These are phyloP conservation scores for Podocnemis expansa DNA, from an alignment of 2,113 vertebrate species.

Conservation along the genomic window DNA sequence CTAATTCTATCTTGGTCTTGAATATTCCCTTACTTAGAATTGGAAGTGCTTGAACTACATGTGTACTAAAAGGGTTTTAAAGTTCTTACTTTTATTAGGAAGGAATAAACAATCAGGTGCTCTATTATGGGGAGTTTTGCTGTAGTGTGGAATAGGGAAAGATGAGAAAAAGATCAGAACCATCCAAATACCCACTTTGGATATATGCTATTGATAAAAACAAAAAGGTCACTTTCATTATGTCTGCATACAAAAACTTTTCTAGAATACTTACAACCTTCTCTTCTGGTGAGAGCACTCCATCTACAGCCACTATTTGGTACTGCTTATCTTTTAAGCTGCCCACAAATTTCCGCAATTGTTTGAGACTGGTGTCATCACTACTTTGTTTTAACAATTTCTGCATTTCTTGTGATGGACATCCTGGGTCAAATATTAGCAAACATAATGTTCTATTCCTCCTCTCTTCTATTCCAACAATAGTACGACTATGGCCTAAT, in stretches of 20 bases:
- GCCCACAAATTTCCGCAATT: conserved; percentile 79
- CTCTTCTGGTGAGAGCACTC: conserved; percentile 85
- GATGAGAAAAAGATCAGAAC: neutral
- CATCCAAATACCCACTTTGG: neutral
- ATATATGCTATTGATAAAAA: neutral
- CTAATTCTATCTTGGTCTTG: neutral
- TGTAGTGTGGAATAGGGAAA: neutral
- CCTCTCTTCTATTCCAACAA: conserved; percentile 92
- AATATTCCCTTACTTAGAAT: neutral
- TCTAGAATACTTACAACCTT: conserved; percentile 81
- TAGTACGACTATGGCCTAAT: conserved; percentile 90
- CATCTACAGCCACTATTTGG: conserved; percentile 88
- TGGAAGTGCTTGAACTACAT: neutral
- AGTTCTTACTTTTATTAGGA: neutral
- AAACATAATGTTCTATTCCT: conserved; percentile 87
- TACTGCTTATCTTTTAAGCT: conserved; percentile 92
- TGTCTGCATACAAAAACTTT: neutral
- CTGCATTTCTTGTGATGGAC: conserved; percentile 82
- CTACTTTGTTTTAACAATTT: conserved; percentile 79
- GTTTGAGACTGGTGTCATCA: conserved; percentile 69
- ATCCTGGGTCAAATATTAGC: conserved; percentile 89
- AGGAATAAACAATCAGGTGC: neutral
- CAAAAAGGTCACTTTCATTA: neutral
- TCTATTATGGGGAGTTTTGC: neutral
- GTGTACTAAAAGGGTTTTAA: neutral